Base-by-base conservation (phyloP, 2,888 invertebrate species). In the Macaria liturata region DNA sequence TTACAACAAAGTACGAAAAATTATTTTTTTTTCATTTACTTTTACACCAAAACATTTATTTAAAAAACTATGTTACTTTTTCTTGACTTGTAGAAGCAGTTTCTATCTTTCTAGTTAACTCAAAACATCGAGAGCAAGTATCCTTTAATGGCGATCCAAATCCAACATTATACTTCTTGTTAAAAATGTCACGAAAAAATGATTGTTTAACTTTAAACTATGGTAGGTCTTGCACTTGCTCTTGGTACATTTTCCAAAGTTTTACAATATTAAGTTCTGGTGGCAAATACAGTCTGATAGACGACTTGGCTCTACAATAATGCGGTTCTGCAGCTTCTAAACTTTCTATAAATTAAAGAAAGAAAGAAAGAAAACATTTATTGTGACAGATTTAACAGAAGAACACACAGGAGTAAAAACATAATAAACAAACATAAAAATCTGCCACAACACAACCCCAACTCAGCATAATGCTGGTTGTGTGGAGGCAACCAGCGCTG, bases 161-260 rank as follows among this genome's bases (percentile, higher is more conserved):
- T 46, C 59, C 53, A 56, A 60, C 59, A 52, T 55, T 59, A 48
- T 34, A 46, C 9, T 34, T 46, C 5, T n/a, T 46, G 9, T 46
- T 46, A 9, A 46, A 46, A 43, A 34, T 34, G 9, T 46, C 9
- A 34, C 32, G 46, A 4, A 46, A 46, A 46, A 9, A 46, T 1
- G 46, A 46, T 46, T 46, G n/a, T n/a, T 34, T 46, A 34, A 46
- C 46, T 46, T 46, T 46, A 9, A 46, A 6, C n/a, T 34, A 4
- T 46, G 9, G 5, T 30, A 7, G 3, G 34, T 46, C 9, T 46
- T 46, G 9, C 9, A 49, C 40, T 54, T 54, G 49, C 46, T 49
- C 53, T 49, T 56, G 52, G 42, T 57, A 61, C 54, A 61, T 61
- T 57, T 57, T 54, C 55, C 54, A 61, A 40, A 61, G 48, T 46